Evolutionary conservation across 1,140 invertebrate species (phyloP).

Genomic region (Papilio machaon): DNA sequence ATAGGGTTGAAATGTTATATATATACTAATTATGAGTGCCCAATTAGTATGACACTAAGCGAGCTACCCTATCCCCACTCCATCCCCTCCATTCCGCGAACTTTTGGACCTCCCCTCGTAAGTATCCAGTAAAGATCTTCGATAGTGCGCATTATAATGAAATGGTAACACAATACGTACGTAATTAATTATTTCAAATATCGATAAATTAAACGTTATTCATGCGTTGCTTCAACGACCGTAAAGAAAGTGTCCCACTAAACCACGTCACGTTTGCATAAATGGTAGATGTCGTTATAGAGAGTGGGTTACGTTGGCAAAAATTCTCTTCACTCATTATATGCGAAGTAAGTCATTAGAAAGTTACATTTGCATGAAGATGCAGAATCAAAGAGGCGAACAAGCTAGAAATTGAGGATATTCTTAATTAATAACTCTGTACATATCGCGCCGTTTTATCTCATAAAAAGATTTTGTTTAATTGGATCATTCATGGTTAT

Average conservation of each 20-base stretch:
- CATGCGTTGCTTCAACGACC: not conserved
- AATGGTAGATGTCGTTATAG: slow-evolving; percentile 9
- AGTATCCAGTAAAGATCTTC: not conserved
- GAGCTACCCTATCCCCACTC: no score
- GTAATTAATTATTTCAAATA: not conserved
- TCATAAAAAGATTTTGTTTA: not conserved
- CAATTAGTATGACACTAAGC: no score
- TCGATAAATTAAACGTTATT: not conserved
- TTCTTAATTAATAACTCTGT: not conserved
- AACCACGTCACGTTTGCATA: slow-evolving; percentile 7
- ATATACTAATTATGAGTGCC: no score
- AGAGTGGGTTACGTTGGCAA: slow-evolving; percentile 18
- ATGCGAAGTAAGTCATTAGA: slow-evolving; percentile 24
- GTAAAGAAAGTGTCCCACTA: slow-evolving; percentile 15
- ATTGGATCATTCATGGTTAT: not conserved
- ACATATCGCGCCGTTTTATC: not conserved
- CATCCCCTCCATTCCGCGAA: no score
- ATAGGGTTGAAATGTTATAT: no score
- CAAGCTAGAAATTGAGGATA: not conserved
- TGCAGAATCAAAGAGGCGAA: not conserved
- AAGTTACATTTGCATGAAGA: slow-evolving; percentile 23
- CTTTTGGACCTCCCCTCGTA: no score
- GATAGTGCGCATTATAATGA: not conserved
- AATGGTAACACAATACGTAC: not conserved
- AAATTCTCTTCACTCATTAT: slow-evolving; percentile 4